A percentile compares a stretch with the other conserved stretches of the same genome.
Evolutionary conservation across 1,140 invertebrate genomes (phyloP).

Genomic region (Rhopalosiphum padi): DNA sequence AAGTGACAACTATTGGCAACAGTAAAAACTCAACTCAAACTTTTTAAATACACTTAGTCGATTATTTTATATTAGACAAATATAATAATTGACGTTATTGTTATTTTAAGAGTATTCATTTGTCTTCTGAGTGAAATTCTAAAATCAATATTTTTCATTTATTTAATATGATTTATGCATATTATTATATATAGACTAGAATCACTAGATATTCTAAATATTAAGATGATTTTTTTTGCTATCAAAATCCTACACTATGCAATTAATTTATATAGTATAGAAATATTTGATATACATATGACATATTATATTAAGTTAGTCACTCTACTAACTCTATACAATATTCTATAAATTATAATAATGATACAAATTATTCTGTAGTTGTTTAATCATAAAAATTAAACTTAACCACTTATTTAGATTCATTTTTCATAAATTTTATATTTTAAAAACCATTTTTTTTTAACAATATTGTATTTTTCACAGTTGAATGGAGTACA

Average conservation of each 20-base stretch:
- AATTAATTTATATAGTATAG: no score
- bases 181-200: neutral
- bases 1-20: neutral
- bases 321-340: no score
- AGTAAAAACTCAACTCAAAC: neutral
- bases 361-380: neutral
- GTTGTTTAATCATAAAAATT: neutral
- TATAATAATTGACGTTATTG: neutral
- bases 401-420: neutral
- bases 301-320: no score
- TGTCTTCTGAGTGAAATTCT: neutral
- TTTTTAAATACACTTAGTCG: neutral
- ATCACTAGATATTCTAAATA: neutral
- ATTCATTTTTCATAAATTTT: neutral
- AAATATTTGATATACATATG: neutral
- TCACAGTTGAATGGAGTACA: conserved; percentile 80
- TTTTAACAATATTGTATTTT: neutral
- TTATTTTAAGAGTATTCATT: neutral
- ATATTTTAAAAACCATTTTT: neutral
- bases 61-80: neutral
- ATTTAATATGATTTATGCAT: neutral
- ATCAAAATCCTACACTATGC: neutral
- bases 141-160: neutral
- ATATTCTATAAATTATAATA: no score
- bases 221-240: neutral